Percentiles rank a stretch among this genome's conserved stretches.
Evolutionary conservation across 2,888 invertebrate genomes (phyloP).

Genomic region (Eudemis profundana): DNA sequence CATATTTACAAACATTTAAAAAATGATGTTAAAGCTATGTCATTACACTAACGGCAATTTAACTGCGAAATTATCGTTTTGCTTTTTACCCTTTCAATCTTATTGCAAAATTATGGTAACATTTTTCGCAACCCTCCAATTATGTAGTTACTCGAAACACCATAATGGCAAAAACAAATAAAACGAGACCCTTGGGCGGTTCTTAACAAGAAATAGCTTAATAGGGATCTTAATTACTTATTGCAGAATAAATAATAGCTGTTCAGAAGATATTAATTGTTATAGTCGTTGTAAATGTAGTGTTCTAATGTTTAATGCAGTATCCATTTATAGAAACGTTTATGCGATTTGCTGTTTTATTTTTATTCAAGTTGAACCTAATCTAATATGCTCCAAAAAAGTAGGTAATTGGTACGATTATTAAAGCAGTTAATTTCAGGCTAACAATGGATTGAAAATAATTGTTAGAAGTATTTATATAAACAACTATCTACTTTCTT

Average conservation of each 20-base stretch:
- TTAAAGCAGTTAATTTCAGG: too few species aligned
- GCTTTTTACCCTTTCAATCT: not conserved
- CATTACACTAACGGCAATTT: conserved; percentile 1
- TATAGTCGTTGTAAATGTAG: conserved; percentile 14
- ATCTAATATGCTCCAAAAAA: too few species aligned
- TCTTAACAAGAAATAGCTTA: conserved; percentile 32
- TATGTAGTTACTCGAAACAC: conserved; percentile 32
- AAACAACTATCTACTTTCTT: too few species aligned
- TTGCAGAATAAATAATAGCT: conserved; percentile 38
- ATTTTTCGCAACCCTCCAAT: conserved; percentile 23
- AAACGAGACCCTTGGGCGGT: conserved; percentile 23
- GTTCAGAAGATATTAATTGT: conserved; percentile 20
- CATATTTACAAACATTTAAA: not conserved
- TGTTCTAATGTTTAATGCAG: conserved; percentile 1
- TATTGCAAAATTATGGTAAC: conserved; percentile 13
- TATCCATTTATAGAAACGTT: not conserved
- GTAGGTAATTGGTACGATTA: too few species aligned
- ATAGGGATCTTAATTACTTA: conserved; percentile 30
- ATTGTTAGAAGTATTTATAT: too few species aligned
- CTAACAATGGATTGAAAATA: too few species aligned
- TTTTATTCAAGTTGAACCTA: too few species aligned
- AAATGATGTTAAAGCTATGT: conserved; percentile 5
- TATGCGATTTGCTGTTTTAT: too few species aligned
- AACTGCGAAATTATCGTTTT: conserved; percentile 20
- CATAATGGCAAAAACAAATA: conserved; percentile 21